These are phyloP conservation scores for Picathartes gymnocephalus DNA, from an alignment of 2,113 vertebrate genomes.

Conservation along the genomic window DNA sequence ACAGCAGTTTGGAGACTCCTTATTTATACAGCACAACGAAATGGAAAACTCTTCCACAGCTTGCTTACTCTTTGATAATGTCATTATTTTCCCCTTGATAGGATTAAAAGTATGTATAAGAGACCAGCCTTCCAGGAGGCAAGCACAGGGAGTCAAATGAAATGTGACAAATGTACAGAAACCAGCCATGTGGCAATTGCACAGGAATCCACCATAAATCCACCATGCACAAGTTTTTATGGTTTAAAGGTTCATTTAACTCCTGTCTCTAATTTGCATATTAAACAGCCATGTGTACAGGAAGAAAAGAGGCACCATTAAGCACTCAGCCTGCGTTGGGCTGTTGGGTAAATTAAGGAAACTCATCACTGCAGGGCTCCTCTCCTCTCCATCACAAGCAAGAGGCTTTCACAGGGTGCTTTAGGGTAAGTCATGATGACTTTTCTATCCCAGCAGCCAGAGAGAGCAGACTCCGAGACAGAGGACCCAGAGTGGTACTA, in stretches of 20 bases:
- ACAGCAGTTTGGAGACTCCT: neutral
- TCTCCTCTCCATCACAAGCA: neutral
- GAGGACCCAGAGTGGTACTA: neutral
- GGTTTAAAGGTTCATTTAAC: slow-evolving; percentile 17
- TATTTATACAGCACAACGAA: neutral
- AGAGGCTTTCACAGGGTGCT: neutral
- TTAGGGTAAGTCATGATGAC: neutral
- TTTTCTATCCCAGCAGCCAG: neutral
- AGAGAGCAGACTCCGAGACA: neutral
- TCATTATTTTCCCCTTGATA: neutral
- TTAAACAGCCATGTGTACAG: neutral
- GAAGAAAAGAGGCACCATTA: neutral
- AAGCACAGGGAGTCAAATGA: neutral
- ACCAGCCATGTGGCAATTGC: neutral
- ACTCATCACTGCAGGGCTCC: neutral
- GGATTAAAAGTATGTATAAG: neutral
- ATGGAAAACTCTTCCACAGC: neutral
- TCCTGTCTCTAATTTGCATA: neutral
- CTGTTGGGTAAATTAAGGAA: neutral
- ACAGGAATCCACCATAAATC: neutral
- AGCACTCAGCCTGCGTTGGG: neutral
- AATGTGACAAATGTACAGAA: slow-evolving; percentile 22
- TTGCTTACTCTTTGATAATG: neutral
- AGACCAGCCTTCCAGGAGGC: neutral
- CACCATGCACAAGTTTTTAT: neutral